Base-by-base conservation (phyloP, 2,888 invertebrate species). In the Polylopha cassiicola region DNA sequence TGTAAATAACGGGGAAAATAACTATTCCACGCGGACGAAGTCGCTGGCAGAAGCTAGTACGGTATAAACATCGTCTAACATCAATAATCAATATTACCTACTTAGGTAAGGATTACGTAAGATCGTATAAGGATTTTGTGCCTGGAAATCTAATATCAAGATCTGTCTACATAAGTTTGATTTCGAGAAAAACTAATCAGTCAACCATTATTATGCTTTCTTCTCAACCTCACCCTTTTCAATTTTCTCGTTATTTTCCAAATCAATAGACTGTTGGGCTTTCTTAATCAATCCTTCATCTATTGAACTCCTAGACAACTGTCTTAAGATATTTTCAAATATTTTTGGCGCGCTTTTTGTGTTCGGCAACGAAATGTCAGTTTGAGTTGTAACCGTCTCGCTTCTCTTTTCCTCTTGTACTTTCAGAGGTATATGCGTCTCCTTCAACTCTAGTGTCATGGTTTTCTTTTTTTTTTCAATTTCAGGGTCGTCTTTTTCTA, bases 301-400 rank as follows among this genome's bases (percentile, higher is more conserved):
- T 1, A 84, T 56, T 0, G 81, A 79, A 37, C 71, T 79, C 31
- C 68, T 72, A 0, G 84, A 85, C 7, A 85, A 44, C 37, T 85
- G 84, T 6, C 78, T 48, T 0, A 85, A 56, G 50, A 85, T 84
- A 16, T 72, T 82, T 50, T 85, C 85, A 46, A 85, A 85, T 0
- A 85, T 85, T 47, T 58, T 72, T n/a, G 85, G 85, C 53, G 85
- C 85, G 47, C 80, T 82, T 53, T 73, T 77, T 0, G 85, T 85
- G 37, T 85, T 85, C 1, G 85, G 85, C 18, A 84, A 44, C 2
- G 85, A 85, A 28, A 85, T 85, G 46, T 85, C 85, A 1, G 85
- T 85, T 46, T 85, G 85, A 0, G 84, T 84, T 0, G 73, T 77
- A 1, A 67, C 78, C 0, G 72, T 73, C 44, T 79, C 79, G 43